Conservation (phyloP, 2,113 vertebrate genomes). For the Anolis sagrei region DNA sequence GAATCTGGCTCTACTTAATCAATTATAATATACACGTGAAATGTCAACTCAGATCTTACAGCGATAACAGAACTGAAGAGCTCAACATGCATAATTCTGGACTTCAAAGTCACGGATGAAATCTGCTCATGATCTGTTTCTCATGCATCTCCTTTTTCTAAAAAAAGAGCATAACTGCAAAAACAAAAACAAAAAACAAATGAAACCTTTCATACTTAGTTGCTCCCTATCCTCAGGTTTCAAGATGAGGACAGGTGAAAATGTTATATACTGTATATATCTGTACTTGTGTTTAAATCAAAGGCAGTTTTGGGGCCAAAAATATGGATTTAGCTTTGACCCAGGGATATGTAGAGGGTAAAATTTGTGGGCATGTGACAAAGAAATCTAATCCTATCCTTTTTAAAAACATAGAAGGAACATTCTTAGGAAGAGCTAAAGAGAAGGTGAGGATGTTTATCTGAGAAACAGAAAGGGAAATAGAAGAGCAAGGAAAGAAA, state of each 20-base stretch:
- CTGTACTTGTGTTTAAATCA: no score
- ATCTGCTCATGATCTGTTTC: constrained; percentile 43
- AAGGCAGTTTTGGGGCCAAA: no score
- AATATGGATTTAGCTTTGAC: no score
- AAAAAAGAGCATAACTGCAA: constrained; percentile 1
- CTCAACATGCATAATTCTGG: constrained; percentile 9
- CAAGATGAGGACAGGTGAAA: constrained; percentile 4
- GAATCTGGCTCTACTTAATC: constrained; percentile 26
- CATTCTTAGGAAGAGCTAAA: no score
- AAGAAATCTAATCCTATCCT: no score
- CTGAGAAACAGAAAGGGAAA: no score
- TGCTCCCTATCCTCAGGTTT: neutral
- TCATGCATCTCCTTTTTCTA: neutral
- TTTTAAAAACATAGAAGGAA: no score
- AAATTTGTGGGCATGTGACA: no score
- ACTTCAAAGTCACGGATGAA: constrained; percentile 22
- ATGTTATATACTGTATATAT: neutral
- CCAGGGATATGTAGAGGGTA: no score
- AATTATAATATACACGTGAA: constrained; percentile 32
- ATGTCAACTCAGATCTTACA: constrained; percentile 40
- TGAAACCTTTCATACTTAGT: neutral
- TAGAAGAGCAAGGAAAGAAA: no score
- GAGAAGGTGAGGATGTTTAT: no score
- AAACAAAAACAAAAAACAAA: constrained; percentile 1
- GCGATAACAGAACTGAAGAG: neutral